These are phyloP conservation scores for Drosophila longiperda DNA, from an alignment of 2,888 invertebrate species.

Conservation along the genomic window DNA sequence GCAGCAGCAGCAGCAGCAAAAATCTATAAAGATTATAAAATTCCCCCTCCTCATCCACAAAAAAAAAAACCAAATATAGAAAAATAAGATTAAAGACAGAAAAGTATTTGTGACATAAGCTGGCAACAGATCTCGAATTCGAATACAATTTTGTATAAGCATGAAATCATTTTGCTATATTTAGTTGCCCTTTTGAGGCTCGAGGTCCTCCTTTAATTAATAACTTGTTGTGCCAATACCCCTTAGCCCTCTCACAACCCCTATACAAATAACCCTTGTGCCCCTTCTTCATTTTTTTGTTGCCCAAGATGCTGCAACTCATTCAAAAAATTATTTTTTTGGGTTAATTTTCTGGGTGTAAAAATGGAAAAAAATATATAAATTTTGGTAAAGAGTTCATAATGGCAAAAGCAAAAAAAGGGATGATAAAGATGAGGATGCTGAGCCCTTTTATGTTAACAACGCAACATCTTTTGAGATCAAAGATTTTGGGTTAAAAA, in stretches of 20 bases:
- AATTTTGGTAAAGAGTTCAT: conserved; percentile 69
- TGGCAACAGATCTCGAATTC: conserved; percentile 47
- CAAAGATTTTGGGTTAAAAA: conserved; percentile 65
- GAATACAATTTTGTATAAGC: conserved; percentile 14
- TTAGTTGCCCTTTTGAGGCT: conserved; percentile 30
- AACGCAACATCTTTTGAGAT: conserved; percentile 47
- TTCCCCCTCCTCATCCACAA: conserved; percentile 1
- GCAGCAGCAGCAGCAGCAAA: conserved; percentile 51
- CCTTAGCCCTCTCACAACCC: conserved; percentile 51
- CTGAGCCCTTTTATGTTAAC: conserved; percentile 31
- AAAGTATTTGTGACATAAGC: conserved; percentile 59
- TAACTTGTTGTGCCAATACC: conserved; percentile 76
- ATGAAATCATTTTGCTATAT: conserved; percentile 59
- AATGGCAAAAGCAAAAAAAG: conserved; percentile 34
- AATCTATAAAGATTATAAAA: conserved; percentile 52
- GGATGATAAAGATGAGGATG: conserved; percentile 36
- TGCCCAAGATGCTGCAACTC: conserved; percentile 60
- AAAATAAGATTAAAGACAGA: conserved; percentile 24
- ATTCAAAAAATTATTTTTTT: conserved; percentile 30
- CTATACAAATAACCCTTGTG: conserved; percentile 17
- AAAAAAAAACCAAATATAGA: neutral
- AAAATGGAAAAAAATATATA: conserved; percentile 39
- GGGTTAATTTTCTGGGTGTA: conserved; percentile 52
- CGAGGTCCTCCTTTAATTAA: conserved; percentile 57
- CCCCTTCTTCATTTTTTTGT: conserved; percentile 12